Base-by-base conservation (phyloP, 2,888 invertebrate genomes). In the Dasypogon diadema region DNA sequence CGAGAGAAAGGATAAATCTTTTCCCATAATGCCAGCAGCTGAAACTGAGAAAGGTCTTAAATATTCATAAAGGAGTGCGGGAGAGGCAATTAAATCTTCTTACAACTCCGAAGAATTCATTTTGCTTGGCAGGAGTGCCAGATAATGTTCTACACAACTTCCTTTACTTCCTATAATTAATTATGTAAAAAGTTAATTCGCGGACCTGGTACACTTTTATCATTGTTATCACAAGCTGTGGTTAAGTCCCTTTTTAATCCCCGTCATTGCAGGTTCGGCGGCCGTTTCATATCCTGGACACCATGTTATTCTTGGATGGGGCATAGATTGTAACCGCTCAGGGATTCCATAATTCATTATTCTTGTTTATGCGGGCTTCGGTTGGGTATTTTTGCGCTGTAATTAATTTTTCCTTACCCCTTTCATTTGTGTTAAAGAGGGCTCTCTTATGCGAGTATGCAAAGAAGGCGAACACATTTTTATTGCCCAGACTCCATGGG, bases 1-100 rank as follows among this genome's bases (percentile, higher is more conserved):
- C 54, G 34, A 54, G 54, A 26, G 42, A 46, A 55, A 46, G 34
- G 68, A 74, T 68, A 74, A 55, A 73, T 30, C 73, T 73, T 73
- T 37, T 22, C 60, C 48, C 48, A 46, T 65, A 65, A 65, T 46
- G 46, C 65, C 24, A 46, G 14, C 37, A 16, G 65, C 46, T 65
- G 46, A 14, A 65, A 46, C 65, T 65, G 48, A 48, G 65, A 65
- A 65, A 65, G 65, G 46, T 65, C 65, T 65, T 65, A 65, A 65
- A 65, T 65, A 65, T 65, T 65, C 48, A 63, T 46, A 68, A 37
- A 75, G 51, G 10, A 63, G 75, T 46, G 51, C 14, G 54, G 63
- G 34, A 30, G 55, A 73, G 73, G 63, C 76, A 76, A 76, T 76
- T 76, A 76, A 76, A 76, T 76, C 73, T 73, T 63, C 48, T 48